Percentiles rank a stretch among this genome's conserved stretches.
phyloP scores from a whole-genome alignment of 2,797 vertebrate species.

The Anableps anableps region DNA sequence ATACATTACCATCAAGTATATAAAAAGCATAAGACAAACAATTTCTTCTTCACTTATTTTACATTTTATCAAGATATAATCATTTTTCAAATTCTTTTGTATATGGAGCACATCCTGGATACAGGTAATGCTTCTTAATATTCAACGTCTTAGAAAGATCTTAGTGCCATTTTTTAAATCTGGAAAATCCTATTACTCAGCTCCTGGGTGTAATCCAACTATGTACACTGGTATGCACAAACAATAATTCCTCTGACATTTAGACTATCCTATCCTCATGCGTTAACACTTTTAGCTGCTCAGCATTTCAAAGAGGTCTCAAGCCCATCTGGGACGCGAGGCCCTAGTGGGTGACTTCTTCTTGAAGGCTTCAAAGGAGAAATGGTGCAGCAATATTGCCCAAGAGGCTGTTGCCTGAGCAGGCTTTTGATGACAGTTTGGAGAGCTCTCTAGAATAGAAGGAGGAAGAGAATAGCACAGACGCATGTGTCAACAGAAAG shows the following conservation, averaged over 20 bases:
- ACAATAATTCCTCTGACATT: constrained; percentile 49
- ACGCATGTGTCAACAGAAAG: constrained; percentile 6
- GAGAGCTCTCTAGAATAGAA: constrained; percentile 21
- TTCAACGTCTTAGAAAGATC: constrained; percentile 12
- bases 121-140: constrained; percentile 10
- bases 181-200: constrained; percentile 21
- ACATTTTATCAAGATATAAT: not conserved
- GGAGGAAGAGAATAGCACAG: constrained; percentile 18
- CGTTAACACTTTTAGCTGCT: constrained; percentile 15
- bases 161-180: not conserved
- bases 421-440: constrained; percentile 11
- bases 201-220: constrained; percentile 11
- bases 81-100: not conserved
- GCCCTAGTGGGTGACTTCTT: constrained; percentile 53
- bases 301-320: constrained; percentile 57
- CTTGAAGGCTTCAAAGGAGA: constrained; percentile 53
- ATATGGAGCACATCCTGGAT: not conserved
- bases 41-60: not conserved
- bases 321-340: constrained; percentile 39
- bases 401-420: constrained; percentile 29
- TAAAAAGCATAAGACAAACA: not conserved
- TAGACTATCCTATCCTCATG: constrained; percentile 21
- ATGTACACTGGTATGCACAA: constrained; percentile 24
- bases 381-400: not conserved
- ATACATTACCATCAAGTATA: not conserved